These are phyloP conservation scores for Heterodera schachtii DNA, from an alignment of 1,140 invertebrate genomes.

Conservation along the genomic window DNA sequence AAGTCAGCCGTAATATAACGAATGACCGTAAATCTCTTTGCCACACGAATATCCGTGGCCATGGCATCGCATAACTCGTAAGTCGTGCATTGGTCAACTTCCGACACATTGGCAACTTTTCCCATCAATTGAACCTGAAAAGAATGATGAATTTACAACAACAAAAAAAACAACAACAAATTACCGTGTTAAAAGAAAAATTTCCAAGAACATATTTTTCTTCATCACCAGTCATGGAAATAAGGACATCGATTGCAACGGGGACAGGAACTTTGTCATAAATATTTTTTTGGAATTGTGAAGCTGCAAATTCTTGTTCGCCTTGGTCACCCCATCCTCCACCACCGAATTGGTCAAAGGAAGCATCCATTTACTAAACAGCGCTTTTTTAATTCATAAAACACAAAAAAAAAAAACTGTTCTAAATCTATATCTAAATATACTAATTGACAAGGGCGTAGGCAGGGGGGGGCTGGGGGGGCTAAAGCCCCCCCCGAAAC, in stretches of 20 bases:
- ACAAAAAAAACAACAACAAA: neutral
- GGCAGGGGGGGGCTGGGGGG: no score
- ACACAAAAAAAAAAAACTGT: no score
- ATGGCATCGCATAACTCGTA: conserved; percentile 25
- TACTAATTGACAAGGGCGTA: no score
- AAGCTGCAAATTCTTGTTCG: conserved; percentile 4
- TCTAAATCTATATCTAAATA: no score
- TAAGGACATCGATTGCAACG: conserved; percentile 9
- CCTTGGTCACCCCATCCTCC: conserved; percentile 25
- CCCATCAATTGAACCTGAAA: conserved; percentile 22
- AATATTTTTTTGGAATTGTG: neutral
- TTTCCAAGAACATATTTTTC: conserved; percentile 23
- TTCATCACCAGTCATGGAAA: conserved; percentile 15
- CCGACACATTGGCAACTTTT: conserved; percentile 16
- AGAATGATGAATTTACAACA: neutral
- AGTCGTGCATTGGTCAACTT: conserved; percentile 17
- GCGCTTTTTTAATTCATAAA: no score
- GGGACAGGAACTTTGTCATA: conserved; percentile 24
- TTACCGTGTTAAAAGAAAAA: conserved; percentile 22
- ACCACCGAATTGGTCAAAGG: conserved; percentile 23
- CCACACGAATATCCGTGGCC: conserved; percentile 9
- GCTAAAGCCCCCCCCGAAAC: no score
- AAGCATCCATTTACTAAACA: conserved; percentile 18
- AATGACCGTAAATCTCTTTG: conserved; percentile 17
- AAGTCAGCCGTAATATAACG: conserved; percentile 18